A percentile compares a stretch with the other conserved stretches of the same genome.
phyloP scores from a whole-genome alignment of 2,113 vertebrate species.

The Neogobius melanostomus region DNA sequence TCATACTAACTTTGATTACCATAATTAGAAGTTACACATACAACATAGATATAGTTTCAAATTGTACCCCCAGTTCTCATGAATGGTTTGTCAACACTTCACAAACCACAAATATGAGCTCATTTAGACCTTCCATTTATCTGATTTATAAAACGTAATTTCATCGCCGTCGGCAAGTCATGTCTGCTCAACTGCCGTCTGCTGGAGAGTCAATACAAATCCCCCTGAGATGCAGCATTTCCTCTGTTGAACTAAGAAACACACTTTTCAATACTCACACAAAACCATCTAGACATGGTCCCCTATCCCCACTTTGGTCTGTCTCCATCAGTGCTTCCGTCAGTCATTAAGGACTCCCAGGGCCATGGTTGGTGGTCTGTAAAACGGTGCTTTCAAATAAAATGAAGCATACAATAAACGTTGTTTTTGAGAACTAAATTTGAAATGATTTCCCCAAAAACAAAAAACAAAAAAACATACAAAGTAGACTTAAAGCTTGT shows the following conservation, averaged over 20 bases:
- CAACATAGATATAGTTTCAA: too few relatives aligned
- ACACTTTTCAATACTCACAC: conserved; percentile 29
- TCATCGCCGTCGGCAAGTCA: conserved; percentile 46
- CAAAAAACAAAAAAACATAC: too few relatives aligned
- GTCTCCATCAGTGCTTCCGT: conserved; percentile 66
- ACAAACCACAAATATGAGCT: too few relatives aligned
- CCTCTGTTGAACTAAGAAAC: conserved; percentile 41
- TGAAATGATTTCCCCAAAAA: too few relatives aligned
- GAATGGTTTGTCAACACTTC: too few relatives aligned
- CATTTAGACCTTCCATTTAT: conserved; percentile 1
- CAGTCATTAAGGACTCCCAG: conserved; percentile 51
- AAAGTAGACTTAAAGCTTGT: too few relatives aligned
- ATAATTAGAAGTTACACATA: too few relatives aligned
- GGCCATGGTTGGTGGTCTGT: conserved; percentile 55
- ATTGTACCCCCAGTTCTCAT: too few relatives aligned
- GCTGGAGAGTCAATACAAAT: conserved; percentile 26
- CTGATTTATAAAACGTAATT: conserved; percentile 26
- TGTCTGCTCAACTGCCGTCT: conserved; percentile 42
- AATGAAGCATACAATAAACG: too few relatives aligned
- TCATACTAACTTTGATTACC: too few relatives aligned
- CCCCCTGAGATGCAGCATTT: conserved; percentile 61
- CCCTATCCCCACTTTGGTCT: conserved; percentile 61
- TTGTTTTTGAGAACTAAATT: too few relatives aligned
- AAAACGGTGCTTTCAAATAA: neutral
- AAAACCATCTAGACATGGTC: conserved; percentile 41